Percentiles rank a stretch among this genome's conserved stretches.
Evolutionary conservation across 2,797 vertebrate genomes (phyloP).

Genomic region (Clamator glandarius): DNA sequence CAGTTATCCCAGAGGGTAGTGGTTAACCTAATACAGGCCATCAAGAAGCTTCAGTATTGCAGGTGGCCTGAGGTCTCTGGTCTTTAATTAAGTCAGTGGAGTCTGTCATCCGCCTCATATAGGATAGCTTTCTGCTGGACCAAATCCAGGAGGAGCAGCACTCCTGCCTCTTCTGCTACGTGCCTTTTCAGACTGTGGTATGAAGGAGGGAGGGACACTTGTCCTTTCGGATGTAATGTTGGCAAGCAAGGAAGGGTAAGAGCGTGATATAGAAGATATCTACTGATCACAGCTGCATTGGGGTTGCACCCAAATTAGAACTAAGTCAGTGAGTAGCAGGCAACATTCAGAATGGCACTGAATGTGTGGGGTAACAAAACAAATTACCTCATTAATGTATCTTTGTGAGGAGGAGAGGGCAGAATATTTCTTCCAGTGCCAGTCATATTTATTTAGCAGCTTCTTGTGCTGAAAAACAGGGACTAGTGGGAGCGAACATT

Average conservation of each 20-base stretch:
- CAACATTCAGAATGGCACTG: not conserved
- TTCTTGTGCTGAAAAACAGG: not conserved
- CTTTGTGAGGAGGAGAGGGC: not conserved
- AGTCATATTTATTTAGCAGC: not conserved
- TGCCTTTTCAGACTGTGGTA: not conserved
- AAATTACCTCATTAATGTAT: not conserved
- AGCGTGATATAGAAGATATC: not conserved
- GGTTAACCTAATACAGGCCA: not conserved
- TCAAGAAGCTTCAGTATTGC: not conserved
- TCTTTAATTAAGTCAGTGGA: not conserved
- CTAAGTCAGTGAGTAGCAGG: not conserved
- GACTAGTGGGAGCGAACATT: not conserved
- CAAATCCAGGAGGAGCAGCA: not conserved
- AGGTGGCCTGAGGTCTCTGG: not conserved
- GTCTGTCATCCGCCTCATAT: fast-evolving
- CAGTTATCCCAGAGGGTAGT: not conserved
- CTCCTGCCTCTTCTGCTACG: not conserved
- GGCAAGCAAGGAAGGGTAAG: not conserved
- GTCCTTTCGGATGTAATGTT: not conserved
- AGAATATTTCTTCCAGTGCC: not conserved
- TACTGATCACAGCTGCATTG: not conserved
- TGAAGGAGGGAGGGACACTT: not conserved
- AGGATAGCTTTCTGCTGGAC: not conserved
- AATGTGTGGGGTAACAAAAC: not conserved
- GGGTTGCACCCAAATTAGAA: not conserved